Conservation (phyloP, 92 coral and sea anemone species). For the Zoanthus sansibaricus region DNA sequence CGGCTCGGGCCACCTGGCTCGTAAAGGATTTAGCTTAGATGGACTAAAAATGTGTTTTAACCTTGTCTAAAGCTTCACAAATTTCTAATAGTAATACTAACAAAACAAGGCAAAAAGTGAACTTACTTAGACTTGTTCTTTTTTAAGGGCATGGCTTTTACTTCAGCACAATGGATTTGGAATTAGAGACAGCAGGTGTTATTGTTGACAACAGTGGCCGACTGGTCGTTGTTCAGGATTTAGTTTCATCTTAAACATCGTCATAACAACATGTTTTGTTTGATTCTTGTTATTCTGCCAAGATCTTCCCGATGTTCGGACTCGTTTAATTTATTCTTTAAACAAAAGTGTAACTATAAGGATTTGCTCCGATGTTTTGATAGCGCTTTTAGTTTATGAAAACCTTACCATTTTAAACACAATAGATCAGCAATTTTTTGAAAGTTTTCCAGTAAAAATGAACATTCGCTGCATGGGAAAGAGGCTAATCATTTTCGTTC, state of each 20-base stretch:
- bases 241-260: neutral
- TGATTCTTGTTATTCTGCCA: neutral
- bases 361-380: neutral
- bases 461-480: neutral
- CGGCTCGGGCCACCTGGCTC: no score
- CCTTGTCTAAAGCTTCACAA: no score
- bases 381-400: no score
- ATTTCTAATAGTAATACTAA: neutral
- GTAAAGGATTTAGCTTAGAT: no score
- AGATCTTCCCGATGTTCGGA: neutral
- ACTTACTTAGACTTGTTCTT: constrained; percentile 47
- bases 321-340: neutral
- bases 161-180: neutral
- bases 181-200: neutral
- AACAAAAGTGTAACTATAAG: neutral
- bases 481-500: constrained; percentile 2
- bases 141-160: constrained; percentile 25
- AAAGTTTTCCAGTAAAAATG: no score
- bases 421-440: no score
- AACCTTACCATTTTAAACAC: no score
- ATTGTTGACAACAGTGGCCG: neutral
- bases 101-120: neutral
- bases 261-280: constrained; percentile 27
- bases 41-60: no score
- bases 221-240: neutral